Evolutionary conservation across 2,797 vertebrate genomes (phyloP), one percentile per base, ranked within the genome.

Genomic region (Enteromius paludinosus): DNA sequence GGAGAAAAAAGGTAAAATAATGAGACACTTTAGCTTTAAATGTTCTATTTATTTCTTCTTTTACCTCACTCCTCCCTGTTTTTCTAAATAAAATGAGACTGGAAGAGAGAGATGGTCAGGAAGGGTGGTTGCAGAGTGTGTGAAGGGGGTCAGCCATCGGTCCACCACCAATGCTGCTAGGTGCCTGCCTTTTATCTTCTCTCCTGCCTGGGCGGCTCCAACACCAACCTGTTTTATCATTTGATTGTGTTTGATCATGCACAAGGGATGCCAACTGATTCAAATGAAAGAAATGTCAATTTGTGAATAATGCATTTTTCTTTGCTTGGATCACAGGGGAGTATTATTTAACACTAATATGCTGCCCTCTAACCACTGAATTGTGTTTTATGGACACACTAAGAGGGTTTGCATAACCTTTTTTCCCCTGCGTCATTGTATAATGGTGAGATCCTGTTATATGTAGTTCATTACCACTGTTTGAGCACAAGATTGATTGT

Each of bases 121-220:
- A 81, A 72, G 62, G 77, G 82, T 84, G 79, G 62, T 86, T 83
- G 56, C 73, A 49, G 68, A 78, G n/a, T 49, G 64, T 81, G 59
- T 79, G 66, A 86, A 68, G 79, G 85, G 86, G 87, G 87, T 89
- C 88, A 86, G 89, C 86, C 87, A 89, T 87, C 76, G 72, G 83
- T 88, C 64, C 80, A 73, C 79, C 81, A 86, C 84, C 83, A 87
- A 83, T 90, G 89, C 89, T 90, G 89, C 86, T 91, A 89, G 88
- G 56, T 88, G 88, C 85, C 87, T 90, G 84, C 81, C 79, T 84
- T 54, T 84, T 52, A 54, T 83, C 79, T 81, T 72, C 70, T 79
- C 47, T 75, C 66, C 75, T 83, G 77, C 81, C 80, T 83, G 78
- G 79, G 86, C 84, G 68, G 35, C 85, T 83, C 71, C 80, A 54